phyloP scores from a whole-genome alignment of 1,140 invertebrate species.

The Atta texana region DNA sequence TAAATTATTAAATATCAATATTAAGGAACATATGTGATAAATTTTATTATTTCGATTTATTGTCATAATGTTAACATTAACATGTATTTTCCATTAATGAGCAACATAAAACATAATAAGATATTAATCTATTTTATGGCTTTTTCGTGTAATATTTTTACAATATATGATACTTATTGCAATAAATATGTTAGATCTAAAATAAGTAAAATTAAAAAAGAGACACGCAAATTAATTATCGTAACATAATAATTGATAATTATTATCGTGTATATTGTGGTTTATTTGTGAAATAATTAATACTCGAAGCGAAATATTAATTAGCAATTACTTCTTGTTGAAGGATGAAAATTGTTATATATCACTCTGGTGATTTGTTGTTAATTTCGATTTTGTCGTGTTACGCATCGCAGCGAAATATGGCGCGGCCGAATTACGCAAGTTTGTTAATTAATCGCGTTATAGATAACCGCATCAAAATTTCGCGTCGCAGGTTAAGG shows the following conservation, averaged over 20 bases:
- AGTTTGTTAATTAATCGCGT: conserved; percentile 76
- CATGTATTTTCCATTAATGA: not conserved
- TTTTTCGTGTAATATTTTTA: conserved; percentile 2
- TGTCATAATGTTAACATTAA: not conserved
- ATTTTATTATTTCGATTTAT: not conserved
- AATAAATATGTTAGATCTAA: not conserved
- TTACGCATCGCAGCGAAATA: conserved; percentile 20
- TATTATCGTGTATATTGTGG: not conserved
- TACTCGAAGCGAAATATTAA: conserved; percentile 28
- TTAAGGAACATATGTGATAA: not conserved
- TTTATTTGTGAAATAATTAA: conserved; percentile 19
- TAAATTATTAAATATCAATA: conserved; percentile 4
- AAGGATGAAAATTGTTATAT: conserved; percentile 25
- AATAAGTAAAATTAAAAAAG: not conserved
- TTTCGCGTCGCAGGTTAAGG: conserved; percentile 75
- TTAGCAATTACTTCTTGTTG: conserved; percentile 33
- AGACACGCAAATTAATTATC: not conserved
- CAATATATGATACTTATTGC: not conserved
- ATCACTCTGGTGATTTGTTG: conserved; percentile 14
- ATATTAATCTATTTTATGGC: not conserved
- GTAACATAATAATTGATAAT: not conserved
- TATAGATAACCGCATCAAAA: conserved; percentile 76
- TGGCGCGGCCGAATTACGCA: conserved; percentile 56
- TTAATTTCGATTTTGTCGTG: conserved; percentile 46
- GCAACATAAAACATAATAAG: not conserved